Evolutionary conservation across 2,113 vertebrate species (phyloP).

Genomic region (Amblyornis subalaris): DNA sequence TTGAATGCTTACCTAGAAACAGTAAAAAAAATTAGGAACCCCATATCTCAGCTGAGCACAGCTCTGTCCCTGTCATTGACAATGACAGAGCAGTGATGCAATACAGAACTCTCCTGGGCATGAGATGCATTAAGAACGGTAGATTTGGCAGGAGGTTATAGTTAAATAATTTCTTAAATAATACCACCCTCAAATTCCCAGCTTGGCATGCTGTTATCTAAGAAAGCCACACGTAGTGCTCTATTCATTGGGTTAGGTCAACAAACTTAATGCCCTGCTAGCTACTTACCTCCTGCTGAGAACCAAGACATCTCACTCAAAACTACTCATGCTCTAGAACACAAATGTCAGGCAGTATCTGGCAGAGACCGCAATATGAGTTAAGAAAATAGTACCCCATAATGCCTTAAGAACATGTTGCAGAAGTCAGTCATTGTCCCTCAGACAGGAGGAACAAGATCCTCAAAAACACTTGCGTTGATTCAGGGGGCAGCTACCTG

Average conservation of each 20-base stretch:
- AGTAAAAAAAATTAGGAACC: background rate
- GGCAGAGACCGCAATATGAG: background rate
- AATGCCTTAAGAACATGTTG: background rate
- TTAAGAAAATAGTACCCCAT: background rate
- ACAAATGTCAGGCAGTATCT: background rate
- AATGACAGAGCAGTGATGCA: background rate
- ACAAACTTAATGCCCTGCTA: background rate
- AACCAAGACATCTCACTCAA: background rate
- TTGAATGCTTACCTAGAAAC: background rate
- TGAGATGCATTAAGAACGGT: background rate
- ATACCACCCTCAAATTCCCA: background rate
- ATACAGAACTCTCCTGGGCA: rapidly evolving
- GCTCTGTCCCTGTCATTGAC: background rate
- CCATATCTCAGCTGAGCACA: background rate
- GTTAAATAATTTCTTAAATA: background rate
- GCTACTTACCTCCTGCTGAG: background rate
- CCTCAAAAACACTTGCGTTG: background rate
- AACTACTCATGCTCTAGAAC: background rate
- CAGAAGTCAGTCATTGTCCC: background rate
- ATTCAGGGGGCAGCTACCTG: background rate
- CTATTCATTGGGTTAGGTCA: background rate
- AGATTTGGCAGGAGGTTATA: background rate
- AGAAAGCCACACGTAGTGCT: background rate
- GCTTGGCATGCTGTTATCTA: background rate
- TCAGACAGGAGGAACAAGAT: background rate